Percentiles rank a stretch among this genome's conserved stretches.
phyloP scores from a whole-genome alignment of 2,113 vertebrate species.

The Phodopus roborovskii region DNA sequence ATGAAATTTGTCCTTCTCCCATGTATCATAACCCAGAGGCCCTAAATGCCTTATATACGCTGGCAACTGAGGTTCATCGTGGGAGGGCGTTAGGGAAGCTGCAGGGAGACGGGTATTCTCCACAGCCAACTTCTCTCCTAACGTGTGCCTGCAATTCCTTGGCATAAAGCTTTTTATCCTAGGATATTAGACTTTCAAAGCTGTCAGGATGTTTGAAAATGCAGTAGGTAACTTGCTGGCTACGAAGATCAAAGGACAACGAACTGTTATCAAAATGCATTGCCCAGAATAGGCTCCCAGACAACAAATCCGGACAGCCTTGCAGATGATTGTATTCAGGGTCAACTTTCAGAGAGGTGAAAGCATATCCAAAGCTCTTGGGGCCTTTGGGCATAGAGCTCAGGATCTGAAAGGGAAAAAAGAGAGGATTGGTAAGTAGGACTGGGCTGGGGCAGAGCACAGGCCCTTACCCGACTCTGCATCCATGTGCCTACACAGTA shows the following conservation, averaged over 20 bases:
- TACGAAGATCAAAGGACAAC: slow-evolving; percentile 48
- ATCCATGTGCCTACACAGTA: accelerated
- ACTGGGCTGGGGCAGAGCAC: not conserved
- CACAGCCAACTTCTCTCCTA: not conserved
- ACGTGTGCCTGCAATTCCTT: not conserved
- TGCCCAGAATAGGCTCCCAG: not conserved
- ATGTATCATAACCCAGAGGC: not conserved
- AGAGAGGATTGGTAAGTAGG: not conserved
- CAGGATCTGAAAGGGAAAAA: not conserved
- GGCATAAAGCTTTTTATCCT: slow-evolving; percentile 32
- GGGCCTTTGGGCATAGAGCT: not conserved
- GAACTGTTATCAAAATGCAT: not conserved
- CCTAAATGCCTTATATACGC: not conserved
- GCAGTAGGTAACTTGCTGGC: not conserved
- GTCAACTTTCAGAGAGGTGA: not conserved
- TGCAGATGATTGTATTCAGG: not conserved
- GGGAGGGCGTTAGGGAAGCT: not conserved
- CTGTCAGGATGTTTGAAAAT: slow-evolving; percentile 25
- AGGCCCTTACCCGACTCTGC: not conserved
- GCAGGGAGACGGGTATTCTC: not conserved
- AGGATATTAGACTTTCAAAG: not conserved
- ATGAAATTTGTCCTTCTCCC: not conserved
- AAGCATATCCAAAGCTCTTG: not conserved
- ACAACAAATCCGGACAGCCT: not conserved
- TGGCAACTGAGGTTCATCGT: not conserved